A percentile compares a stretch with the other conserved stretches of the same genome.
phyloP scores from a whole-genome alignment of 2,797 vertebrate species.

The Staurois parvus region DNA sequence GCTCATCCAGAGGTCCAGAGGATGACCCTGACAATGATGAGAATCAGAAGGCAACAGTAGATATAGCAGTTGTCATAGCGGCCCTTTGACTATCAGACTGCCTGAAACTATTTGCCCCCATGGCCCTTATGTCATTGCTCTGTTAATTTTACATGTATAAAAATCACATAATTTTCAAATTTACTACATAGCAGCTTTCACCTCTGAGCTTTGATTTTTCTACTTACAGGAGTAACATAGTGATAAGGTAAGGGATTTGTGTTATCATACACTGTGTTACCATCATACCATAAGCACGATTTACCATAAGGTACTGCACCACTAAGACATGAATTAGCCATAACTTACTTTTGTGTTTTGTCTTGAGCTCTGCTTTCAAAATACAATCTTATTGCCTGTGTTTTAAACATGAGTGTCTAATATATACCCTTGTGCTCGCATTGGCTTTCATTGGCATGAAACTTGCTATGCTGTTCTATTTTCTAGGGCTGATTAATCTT shows the following conservation, averaged over 20 bases:
- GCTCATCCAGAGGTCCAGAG: too few relatives aligned
- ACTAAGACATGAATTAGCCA: not conserved
- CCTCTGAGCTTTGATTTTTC: too few relatives aligned
- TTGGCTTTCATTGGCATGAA: not conserved
- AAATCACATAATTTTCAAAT: too few relatives aligned
- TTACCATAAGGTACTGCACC: not conserved
- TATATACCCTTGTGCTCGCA: not conserved
- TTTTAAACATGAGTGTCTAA: not conserved
- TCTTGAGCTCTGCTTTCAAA: not conserved
- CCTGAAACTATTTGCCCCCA: too few relatives aligned
- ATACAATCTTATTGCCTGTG: not conserved
- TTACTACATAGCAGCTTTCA: too few relatives aligned
- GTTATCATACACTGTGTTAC: too few relatives aligned
- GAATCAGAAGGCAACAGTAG: conserved; percentile 57
- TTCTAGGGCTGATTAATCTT: conserved; percentile 31
- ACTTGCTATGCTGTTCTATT: not conserved
- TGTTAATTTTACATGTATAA: too few relatives aligned
- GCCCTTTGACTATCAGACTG: not conserved
- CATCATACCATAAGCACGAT: too few relatives aligned
- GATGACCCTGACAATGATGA: conserved; percentile 55
- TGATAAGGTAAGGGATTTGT: too few relatives aligned
- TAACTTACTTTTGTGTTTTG: not conserved
- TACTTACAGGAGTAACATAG: too few relatives aligned
- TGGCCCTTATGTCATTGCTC: too few relatives aligned
- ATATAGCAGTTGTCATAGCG: conserved; percentile 30